Evolutionary conservation across 2,888 invertebrate genomes (phyloP).

Genomic region (Romanomermis culicivorax): DNA sequence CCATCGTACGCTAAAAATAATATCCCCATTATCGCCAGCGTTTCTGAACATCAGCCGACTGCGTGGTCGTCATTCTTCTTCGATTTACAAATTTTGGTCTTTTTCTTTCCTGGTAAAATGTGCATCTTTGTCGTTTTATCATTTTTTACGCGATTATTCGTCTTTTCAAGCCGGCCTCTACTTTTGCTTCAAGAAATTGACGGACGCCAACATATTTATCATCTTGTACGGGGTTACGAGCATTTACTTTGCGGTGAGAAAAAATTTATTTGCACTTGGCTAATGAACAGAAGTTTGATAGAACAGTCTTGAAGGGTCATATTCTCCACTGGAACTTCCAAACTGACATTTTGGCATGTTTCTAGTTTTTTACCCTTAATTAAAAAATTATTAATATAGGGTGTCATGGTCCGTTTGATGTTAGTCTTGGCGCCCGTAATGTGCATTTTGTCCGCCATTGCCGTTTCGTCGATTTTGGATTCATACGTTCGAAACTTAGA

Average conservation of each 20-base stretch:
- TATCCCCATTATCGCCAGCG: conserved; percentile 90
- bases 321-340: conserved; percentile 61
- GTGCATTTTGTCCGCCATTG: conserved; percentile 89
- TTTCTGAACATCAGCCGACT: conserved; percentile 94
- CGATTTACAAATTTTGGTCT: conserved; percentile 80
- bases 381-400: conserved; percentile 44
- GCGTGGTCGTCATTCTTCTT: conserved; percentile 97
- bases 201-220: conserved; percentile 88
- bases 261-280: no score
- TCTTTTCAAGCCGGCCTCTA: conserved; percentile 59
- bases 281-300: no score
- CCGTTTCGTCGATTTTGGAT: conserved; percentile 57
- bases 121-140: no score
- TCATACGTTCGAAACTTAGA: conserved; percentile 66
- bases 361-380: neutral
- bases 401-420: conserved; percentile 97
- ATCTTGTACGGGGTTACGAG: conserved; percentile 90
- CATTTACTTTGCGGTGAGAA: conserved; percentile 74
- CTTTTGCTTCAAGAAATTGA: conserved; percentile 78
- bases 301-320: conserved; percentile 53
- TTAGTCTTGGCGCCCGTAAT: conserved; percentile 88
- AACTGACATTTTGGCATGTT: conserved; percentile 53
- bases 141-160: conserved; percentile 9
- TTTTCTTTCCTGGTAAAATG: conserved; percentile 54
- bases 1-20: conserved; percentile 95